Base-by-base conservation (phyloP, 2,113 vertebrate species). In the Henicopernis longicauda region DNA sequence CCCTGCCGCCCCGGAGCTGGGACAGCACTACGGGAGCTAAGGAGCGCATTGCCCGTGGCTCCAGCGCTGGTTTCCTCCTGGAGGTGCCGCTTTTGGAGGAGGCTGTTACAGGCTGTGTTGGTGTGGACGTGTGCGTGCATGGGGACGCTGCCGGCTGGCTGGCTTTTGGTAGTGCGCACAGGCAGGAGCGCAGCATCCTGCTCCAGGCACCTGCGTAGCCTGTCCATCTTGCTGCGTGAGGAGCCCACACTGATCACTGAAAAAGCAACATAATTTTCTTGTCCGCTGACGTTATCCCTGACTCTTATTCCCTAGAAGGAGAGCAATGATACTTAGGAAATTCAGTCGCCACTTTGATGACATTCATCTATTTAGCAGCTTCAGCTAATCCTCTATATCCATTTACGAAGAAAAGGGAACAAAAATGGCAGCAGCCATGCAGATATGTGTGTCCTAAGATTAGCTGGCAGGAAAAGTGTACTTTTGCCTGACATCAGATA, bases 31-130 rank as follows among this genome's bases (percentile, higher is more conserved):
- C 42, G 16, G 49, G 25, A 27, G 32, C 26, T 11, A 50, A 45
- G 62, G 32, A 71, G 57, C 1, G 0, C 4, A 1, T 34, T 5
- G 3, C 47, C 45, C 5, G 1, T 38, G 54, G 22, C 34, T 62
- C 34, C 52, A 42, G 58, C 69, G 45, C 80, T 42, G 45, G 14
- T 45, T 66, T 77, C 34, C 9, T 18, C 20, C 40, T 50, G 38
- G 27, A 61, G 20, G n/a, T 18, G 9, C 4, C 16, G 12, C 13
- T 66, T 65, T 80, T 19, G 11, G 40, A 38, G 0, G 4, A 73
- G 29, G 26, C 44, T 58, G 14, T 25, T 54, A 4, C 3, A 26
- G 49, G 47, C 58, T 90, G 42, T 27, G 42, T 57, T 55, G 69
- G 9, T 55, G 49, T 31, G 47, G 25, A 18, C 0, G 2, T 38